A percentile compares a stretch with the other conserved stretches of the same genome.
These are phyloP conservation scores for Anastrepha obliqua DNA, from an alignment of 1,140 invertebrate genomes.

Conservation along the genomic window DNA sequence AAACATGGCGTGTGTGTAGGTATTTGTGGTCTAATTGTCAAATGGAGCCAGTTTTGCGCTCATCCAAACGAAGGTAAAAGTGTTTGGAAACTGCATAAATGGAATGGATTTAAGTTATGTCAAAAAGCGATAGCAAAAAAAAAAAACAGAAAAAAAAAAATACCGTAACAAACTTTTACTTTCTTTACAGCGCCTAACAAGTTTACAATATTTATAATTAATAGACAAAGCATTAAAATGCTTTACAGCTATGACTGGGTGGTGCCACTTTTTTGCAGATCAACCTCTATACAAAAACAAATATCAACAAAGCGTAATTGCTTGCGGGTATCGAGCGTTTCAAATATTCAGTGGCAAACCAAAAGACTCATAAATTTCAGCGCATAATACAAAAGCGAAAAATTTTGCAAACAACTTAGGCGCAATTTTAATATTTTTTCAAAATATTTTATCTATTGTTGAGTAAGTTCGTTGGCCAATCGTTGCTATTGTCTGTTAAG, in stretches of 20 bases:
- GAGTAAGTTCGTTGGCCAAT: slow-evolving; percentile 2
- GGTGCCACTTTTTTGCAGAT: no score
- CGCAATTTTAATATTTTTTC: background rate
- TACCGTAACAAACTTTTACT: slow-evolving; percentile 27
- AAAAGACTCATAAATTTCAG: background rate
- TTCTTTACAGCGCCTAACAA: background rate
- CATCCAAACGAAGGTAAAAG: slow-evolving; percentile 9
- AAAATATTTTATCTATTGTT: background rate
- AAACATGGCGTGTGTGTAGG: background rate
- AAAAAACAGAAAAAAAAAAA: background rate
- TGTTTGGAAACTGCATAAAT: background rate
- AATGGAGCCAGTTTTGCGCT: background rate
- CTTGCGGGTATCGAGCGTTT: no score
- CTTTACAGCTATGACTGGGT: no score
- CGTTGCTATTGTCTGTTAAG: background rate
- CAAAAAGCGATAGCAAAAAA: background rate
- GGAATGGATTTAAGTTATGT: slow-evolving; percentile 2
- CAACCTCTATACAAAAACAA: no score
- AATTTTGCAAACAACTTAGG: background rate
- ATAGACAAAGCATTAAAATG: background rate
- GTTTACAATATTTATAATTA: background rate
- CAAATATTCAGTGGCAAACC: background rate
- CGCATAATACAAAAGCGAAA: no score
- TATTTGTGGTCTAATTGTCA: slow-evolving; percentile 30
- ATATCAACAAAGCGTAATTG: no score